Percentiles rank a stretch among this genome's conserved stretches.
phyloP scores from a whole-genome alignment of 2,113 vertebrate species.

The Apodemus speciosus region DNA sequence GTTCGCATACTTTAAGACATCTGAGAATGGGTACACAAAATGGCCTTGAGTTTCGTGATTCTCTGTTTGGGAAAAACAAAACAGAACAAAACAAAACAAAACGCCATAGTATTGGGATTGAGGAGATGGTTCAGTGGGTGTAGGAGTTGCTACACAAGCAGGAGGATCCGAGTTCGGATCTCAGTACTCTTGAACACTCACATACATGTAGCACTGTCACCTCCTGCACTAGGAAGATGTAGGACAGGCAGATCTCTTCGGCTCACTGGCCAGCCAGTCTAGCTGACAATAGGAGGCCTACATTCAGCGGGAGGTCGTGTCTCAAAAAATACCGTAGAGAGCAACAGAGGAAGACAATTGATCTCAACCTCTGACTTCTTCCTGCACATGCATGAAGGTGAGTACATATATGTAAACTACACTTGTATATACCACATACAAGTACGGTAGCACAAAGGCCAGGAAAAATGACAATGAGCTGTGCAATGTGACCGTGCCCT shows the following conservation, averaged over 20 bases:
- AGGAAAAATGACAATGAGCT: background rate
- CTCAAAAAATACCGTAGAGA: background rate
- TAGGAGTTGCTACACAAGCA: too few relatives aligned
- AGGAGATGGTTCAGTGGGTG: background rate
- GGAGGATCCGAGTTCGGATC: too few relatives aligned
- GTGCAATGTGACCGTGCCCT: background rate
- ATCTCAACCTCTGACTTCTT: background rate
- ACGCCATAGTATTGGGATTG: too few relatives aligned
- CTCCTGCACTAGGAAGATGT: background rate
- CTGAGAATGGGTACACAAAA: slow-evolving; percentile 47
- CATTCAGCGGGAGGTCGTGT: background rate
- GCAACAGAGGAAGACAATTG: background rate
- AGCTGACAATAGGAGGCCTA: background rate
- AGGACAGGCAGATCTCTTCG: background rate
- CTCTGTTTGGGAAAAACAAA: background rate
- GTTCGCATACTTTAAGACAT: slow-evolving; percentile 56
- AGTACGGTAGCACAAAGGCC: background rate
- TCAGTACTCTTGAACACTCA: too few relatives aligned
- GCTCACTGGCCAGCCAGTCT: background rate
- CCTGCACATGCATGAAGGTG: background rate
- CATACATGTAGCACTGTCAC: background rate
- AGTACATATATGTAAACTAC: background rate
- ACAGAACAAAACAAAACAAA: background rate
- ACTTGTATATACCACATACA: background rate
- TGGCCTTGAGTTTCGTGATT: slow-evolving; percentile 21